Evolutionary conservation across 2,113 vertebrate species (phyloP).

Genomic region (Otocyon megalotis): DNA sequence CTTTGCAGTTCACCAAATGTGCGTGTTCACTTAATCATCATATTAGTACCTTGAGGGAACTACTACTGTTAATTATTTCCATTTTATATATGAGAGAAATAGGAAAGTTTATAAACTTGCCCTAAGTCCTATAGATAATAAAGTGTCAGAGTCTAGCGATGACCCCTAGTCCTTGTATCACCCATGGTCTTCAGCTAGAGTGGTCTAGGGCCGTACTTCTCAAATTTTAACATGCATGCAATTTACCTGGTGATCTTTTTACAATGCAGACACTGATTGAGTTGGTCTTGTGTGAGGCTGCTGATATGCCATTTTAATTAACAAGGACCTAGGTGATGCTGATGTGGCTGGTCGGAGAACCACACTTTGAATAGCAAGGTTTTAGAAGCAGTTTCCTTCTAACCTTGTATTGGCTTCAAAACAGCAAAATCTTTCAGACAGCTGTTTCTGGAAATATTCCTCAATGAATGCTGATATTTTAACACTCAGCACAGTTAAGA

Average conservation of each 20-base stretch:
- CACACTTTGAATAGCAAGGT: not conserved
- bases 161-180: not conserved
- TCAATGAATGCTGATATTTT: not conserved
- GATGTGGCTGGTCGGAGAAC: not conserved
- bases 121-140: not conserved
- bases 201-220: not conserved
- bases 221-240: not conserved
- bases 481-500: not conserved
- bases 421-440: not conserved
- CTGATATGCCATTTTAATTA: not conserved
- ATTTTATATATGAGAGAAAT: not conserved
- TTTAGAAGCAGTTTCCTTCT: not conserved
- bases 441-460: not conserved
- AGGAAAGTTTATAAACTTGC: not conserved
- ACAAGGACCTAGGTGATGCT: not conserved
- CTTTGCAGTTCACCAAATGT: not conserved
- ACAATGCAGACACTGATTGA: not conserved
- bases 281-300: not conserved
- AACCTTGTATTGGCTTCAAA: not conserved
- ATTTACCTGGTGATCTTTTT: not conserved
- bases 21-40: slow-evolving; percentile 41
- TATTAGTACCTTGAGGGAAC: not conserved
- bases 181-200: not conserved
- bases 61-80: not conserved
- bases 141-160: not conserved